Base-by-base conservation (phyloP, 2,113 vertebrate genomes). In the Psittacus erithacus region DNA sequence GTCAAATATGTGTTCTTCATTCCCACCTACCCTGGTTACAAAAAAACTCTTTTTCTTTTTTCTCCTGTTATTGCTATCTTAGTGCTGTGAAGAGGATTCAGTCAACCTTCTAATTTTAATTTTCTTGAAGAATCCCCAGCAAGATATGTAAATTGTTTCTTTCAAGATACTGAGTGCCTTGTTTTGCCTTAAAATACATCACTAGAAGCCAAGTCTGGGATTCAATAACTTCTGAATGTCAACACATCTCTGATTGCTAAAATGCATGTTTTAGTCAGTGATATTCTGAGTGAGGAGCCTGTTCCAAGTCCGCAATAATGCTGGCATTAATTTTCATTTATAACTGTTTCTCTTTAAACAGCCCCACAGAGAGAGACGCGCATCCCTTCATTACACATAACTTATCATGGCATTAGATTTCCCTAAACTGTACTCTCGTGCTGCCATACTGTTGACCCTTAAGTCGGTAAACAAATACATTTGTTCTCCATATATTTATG, bases 381-480 rank as follows among this genome's bases (percentile, higher is more conserved):
- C 55, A 96, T 96, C 68, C 90, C 74, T 94, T 93, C 89, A 91
- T 95, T 96, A 97, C 76, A 46, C 89, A 97, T 64, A 95, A 97
- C 91, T 97, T 97, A 97, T 75, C 94, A 46, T 47, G 44, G 88
- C 92, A 97, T 97, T 97, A 97, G 84, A 96, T 96, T 95, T 98
- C 91, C 93, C 97, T 97, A 95, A 97, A 97, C 97, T 95, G 96
- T 90, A 82, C 82, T 96, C 96, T 53, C 57, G 83, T 46, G 94
- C 86, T 97, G 76, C 95, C 94, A 62, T 86, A 6, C 67, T 95
- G 93, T 95, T 98, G 98, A 98, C 98, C 98, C 96, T 82, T 92
- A 88, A 95, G 91, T 95, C 96, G 92, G 95, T 97, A 98, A 98
- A 98, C 98, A 98, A 97, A 97, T 95, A 70, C 86, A 97, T 98